Base-by-base conservation (phyloP, 2,113 vertebrate species). In the Heliornis fulica region DNA sequence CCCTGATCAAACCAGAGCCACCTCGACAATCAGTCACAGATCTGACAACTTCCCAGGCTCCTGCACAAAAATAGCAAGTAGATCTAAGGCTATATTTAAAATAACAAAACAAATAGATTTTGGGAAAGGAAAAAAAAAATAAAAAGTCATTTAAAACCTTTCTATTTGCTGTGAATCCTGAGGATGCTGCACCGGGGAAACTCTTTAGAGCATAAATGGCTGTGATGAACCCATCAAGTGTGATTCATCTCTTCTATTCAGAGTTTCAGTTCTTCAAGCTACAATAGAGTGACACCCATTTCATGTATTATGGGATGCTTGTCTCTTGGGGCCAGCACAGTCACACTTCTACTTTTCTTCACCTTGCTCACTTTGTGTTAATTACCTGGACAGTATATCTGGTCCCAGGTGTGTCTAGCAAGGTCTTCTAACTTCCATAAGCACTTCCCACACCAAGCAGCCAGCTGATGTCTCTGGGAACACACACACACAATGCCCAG, bases 141-240 rank as follows among this genome's bases (percentile, higher is more conserved):
- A n/a, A n/a, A n/a, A n/a, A n/a, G 68, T 41, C 54, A 57, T 95
- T 93, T 69, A 77, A 94, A 89, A 57, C 78, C 86, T 74, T 43
- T 2, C 16, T n/a, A n/a, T 83, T 83, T 79, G 83, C 91, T 46
- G 40, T 36, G 34, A 60, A 76, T 79, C 69, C 50, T 1, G 38
- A 93, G 71, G 92, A 78, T 48, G 74, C 54, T 48, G 28, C 3
- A 31, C 60, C 83, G 57, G 79, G 82, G 61, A 70, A 38, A 75
- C 77, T 32, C 26, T 48, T 95, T 76, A 53, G 65, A 93, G 80
- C 54, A 85, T 19, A 93, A 97, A 87, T 14, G 60, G 89, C 87
- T 79, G 31, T 40, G n/a, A 86, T 84, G 70, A 94, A 90, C 84
- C 93, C 93, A 91, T 97, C 94, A 95, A 59, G 72, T 94, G 34